Base-by-base conservation (phyloP, 2,113 vertebrate genomes). In the Jaculus jaculus region DNA sequence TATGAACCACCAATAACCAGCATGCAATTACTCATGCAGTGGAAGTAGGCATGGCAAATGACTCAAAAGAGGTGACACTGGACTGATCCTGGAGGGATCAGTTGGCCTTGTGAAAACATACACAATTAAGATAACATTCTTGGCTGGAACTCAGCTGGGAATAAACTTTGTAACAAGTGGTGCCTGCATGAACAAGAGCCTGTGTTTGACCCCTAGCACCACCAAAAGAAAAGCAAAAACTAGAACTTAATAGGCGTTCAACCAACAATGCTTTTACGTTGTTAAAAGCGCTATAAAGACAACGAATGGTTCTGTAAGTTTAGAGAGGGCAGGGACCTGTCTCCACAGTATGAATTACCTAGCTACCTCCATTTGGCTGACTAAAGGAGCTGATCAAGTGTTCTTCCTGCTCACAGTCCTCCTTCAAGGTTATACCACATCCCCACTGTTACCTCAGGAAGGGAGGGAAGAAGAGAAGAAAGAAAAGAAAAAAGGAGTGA, bases 21-120 rank as follows among this genome's bases (percentile, higher is more conserved):
- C 37, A 77, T 94, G 32, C 34, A 68, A 79, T 74, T 91, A 72
- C 73, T 93, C 74, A 61, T 86, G 78, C 58, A 78, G 18, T 10
- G 87, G 61, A 21, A 42, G 23, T 47, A 77, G 21, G 2, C 5
- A 20, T 28, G 30, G 28, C 21, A 7, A 60, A 15, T 26, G 12
- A 7, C 65, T 77, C 30, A 60, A 92, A 80, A 95, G 34, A 92
- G 28, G 24, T 79, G 66, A 69, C 54, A 71, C n/a, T 42, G 71
- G 78, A 34, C 58, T 58, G 15, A 66, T 23, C 77, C 88, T 73
- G 30, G 23, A 87, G 71, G 65, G 23, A 71, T 69, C 47, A 66
- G 39, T 65, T 84, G 79, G 34, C 87, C 80, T 23, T 26, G 7
- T 54, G 73, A 65, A 37, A 73, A n/a, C 15, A 23, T 9, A 77